Conservation (phyloP, 2,888 invertebrate genomes). For the Drosophila crucigera region DNA sequence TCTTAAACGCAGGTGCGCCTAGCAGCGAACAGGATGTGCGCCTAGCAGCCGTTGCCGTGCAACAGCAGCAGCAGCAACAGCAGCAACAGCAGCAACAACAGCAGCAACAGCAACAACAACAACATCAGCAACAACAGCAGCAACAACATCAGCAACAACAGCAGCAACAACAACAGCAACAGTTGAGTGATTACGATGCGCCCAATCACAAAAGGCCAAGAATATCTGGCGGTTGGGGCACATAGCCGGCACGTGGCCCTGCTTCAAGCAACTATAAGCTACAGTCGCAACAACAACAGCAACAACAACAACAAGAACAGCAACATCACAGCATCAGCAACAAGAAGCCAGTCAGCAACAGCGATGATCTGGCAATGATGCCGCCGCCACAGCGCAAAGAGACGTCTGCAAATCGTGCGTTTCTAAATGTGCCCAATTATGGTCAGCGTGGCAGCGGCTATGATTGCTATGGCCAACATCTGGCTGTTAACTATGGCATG, state of each 20-base stretch:
- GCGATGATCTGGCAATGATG: constrained; percentile 73
- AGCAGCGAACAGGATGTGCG: constrained; percentile 90
- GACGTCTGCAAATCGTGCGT: constrained; percentile 28
- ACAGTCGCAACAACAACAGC: constrained; percentile 45
- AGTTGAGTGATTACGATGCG: constrained; percentile 88
- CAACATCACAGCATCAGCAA: constrained; percentile 63
- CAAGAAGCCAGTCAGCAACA: constrained; percentile 62
- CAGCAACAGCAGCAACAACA: constrained; percentile 82
- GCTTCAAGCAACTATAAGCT: constrained; percentile 50
- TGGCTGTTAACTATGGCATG: constrained; percentile 55
- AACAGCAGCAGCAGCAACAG: constrained; percentile 75
- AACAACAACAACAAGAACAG: constrained; percentile 57
- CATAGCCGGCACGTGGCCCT: constrained; percentile 88
- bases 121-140: constrained; percentile 80
- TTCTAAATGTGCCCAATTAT: constrained; percentile 40
- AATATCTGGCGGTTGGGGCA: constrained; percentile 95
- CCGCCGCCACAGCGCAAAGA: constrained; percentile 77
- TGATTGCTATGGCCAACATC: constrained; percentile 72
- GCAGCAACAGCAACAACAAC: constrained; percentile 72
- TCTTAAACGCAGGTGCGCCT: constrained; percentile 89
- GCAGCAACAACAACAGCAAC: constrained; percentile 79
- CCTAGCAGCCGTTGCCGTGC: constrained; percentile 81
- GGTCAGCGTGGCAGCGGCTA: constrained; percentile 55
- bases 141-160: constrained; percentile 81
- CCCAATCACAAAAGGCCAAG: constrained; percentile 92